A percentile compares a stretch with the other conserved stretches of the same genome.
These are phyloP conservation scores for Smittia sp. DNA, from an alignment of 2,888 invertebrate species.

Conservation along the genomic window DNA sequence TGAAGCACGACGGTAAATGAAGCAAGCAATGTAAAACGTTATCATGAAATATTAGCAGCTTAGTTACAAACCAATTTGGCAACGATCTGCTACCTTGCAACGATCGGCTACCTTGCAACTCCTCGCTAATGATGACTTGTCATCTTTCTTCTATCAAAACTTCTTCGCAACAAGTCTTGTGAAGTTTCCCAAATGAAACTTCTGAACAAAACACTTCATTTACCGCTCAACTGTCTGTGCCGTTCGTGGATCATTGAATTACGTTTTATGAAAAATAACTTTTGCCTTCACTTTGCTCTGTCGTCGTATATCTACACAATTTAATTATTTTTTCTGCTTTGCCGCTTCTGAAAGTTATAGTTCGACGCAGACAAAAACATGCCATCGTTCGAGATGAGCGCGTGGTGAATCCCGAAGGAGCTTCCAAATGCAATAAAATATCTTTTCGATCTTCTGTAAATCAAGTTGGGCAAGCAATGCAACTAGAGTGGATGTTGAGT, in stretches of 20 bases:
- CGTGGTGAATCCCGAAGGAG: background rate
- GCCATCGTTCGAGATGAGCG: background rate
- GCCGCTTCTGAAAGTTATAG: background rate
- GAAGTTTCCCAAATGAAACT: background rate
- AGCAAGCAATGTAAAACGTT: too few species aligned
- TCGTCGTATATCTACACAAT: background rate
- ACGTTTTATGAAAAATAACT: conserved; percentile 8
- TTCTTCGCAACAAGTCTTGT: too few species aligned
- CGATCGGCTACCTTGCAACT: too few species aligned
- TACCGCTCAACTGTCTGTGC: background rate
- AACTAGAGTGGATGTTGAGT: too few species aligned
- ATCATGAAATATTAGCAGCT: too few species aligned
- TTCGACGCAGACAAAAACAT: background rate
- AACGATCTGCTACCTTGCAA: too few species aligned
- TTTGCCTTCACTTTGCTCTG: background rate
- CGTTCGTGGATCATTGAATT: conserved; percentile 19
- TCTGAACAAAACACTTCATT: background rate
- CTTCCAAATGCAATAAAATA: background rate
- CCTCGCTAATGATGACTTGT: too few species aligned
- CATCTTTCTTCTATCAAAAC: too few species aligned
- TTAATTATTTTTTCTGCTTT: conserved; percentile 24
- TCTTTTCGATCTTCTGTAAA: too few species aligned
- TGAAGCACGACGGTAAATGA: too few species aligned
- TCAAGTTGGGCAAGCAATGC: too few species aligned
- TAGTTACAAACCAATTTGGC: too few species aligned